Conservation (phyloP, 2,113 vertebrate species). For the Coturnix japonica region DNA sequence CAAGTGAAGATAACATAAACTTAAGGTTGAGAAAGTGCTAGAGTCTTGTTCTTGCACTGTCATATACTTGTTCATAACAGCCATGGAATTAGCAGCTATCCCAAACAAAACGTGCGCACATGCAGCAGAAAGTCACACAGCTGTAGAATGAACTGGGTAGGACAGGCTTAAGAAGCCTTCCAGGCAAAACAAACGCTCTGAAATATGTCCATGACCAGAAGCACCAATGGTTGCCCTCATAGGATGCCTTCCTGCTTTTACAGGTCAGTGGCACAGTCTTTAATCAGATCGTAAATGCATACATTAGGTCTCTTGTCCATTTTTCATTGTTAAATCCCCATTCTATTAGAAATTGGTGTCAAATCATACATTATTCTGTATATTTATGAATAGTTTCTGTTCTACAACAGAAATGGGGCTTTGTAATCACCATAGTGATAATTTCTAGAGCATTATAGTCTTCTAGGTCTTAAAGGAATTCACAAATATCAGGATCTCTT, state of each 20-base stretch:
- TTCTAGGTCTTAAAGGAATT: not conserved
- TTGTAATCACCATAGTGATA: not conserved
- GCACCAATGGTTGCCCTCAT: not conserved
- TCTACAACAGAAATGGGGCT: not conserved
- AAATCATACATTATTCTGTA: not conserved
- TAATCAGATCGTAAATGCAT: not conserved
- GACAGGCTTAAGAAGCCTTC: not conserved
- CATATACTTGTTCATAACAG: rapidly evolving
- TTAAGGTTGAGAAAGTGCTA: not conserved
- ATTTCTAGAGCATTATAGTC: not conserved
- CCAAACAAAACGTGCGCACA: not conserved
- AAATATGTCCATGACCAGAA: not conserved
- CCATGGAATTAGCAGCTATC: not conserved
- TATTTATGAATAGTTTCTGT: not conserved
- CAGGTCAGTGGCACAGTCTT: not conserved
- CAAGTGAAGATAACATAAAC: not conserved
- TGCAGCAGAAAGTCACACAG: not conserved
- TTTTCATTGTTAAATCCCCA: not conserved
- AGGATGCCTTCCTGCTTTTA: not conserved
- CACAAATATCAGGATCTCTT: not conserved
- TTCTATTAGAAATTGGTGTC: not conserved
- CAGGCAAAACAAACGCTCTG: not conserved
- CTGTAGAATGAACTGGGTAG: not conserved
- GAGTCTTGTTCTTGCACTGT: not conserved
- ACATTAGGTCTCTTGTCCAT: not conserved